Percentiles rank a stretch among this genome's conserved stretches.
phyloP scores from a whole-genome alignment of 1,140 invertebrate genomes.

The Aphis craccivora region DNA sequence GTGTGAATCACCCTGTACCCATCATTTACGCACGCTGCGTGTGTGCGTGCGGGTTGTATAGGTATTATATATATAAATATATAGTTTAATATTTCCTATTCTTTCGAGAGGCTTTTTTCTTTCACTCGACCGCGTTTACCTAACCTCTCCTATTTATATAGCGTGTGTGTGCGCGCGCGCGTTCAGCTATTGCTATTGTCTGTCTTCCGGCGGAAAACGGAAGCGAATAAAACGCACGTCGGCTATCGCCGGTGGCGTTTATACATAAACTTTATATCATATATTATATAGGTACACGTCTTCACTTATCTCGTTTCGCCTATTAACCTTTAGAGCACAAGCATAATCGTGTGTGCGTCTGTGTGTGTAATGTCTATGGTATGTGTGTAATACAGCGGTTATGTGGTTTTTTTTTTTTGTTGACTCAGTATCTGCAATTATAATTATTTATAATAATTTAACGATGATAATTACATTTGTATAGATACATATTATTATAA shows the following conservation, averaged over 20 bases:
- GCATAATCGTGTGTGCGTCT: neutral
- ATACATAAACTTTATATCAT: neutral
- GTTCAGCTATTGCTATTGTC: neutral
- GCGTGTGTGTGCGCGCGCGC: neutral
- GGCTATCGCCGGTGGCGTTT: neutral
- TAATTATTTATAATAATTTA: neutral
- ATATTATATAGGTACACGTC: neutral
- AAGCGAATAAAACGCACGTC: constrained; percentile 43
- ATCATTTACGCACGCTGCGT: too few species aligned
- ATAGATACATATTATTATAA: too few species aligned
- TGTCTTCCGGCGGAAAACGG: constrained; percentile 50
- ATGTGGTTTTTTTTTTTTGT: neutral
- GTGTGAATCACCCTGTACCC: neutral
- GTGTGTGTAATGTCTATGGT: neutral
- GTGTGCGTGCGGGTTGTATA: neutral
- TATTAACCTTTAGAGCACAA: constrained; percentile 1
- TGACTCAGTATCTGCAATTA: neutral
- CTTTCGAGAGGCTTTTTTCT: neutral
- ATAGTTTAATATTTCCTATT: neutral
- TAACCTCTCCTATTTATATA: neutral
- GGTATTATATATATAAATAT: neutral
- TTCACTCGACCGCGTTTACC: neutral
- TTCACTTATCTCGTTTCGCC: constrained; percentile 47
- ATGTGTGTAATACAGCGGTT: neutral
- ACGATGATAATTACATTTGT: neutral